phyloP scores from a whole-genome alignment of 2,113 vertebrate species.

The Lepisosteus oculatus region DNA sequence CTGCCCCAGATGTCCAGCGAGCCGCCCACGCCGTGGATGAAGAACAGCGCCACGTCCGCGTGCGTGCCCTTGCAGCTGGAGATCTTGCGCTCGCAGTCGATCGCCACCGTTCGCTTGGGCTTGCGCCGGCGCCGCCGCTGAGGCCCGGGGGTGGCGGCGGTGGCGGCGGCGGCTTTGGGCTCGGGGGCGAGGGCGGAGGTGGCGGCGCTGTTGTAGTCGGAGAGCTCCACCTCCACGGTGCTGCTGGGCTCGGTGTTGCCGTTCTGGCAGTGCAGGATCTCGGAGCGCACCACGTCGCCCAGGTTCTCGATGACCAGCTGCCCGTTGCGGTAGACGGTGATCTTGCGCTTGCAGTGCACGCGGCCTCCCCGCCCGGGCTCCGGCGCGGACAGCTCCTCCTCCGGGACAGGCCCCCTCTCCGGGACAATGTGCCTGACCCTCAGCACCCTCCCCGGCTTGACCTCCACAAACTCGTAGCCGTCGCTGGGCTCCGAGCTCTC shows the following conservation, averaged over 20 bases:
- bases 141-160: conserved; percentile 6
- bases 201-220: conserved; percentile 45
- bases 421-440: conserved; percentile 76
- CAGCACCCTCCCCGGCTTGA: conserved; percentile 86
- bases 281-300: conserved; percentile 63
- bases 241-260: conserved; percentile 62
- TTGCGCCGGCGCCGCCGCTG: conserved; percentile 62
- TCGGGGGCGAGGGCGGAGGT: conserved; percentile 22
- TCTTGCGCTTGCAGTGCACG: conserved; percentile 82
- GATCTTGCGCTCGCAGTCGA: conserved; percentile 85
- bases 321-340: conserved; percentile 85
- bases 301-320: conserved; percentile 90
- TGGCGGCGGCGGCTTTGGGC: not conserved
- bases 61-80: conserved; percentile 83
- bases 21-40: conserved; percentile 92
- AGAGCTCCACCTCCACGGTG: conserved; percentile 66
- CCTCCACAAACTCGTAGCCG: conserved; percentile 90
- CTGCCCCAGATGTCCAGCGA: conserved; percentile 92
- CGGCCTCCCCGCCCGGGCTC: conserved; percentile 33
- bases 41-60: conserved; percentile 84
- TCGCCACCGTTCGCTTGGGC: conserved; percentile 80
- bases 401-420: conserved; percentile 13
- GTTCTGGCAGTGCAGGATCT: conserved; percentile 67
- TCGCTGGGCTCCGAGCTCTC: conserved; percentile 75
- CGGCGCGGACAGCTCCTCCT: conserved; percentile 46